phyloP scores from a whole-genome alignment of 2,888 invertebrate species.

The Cantharis rufa region DNA sequence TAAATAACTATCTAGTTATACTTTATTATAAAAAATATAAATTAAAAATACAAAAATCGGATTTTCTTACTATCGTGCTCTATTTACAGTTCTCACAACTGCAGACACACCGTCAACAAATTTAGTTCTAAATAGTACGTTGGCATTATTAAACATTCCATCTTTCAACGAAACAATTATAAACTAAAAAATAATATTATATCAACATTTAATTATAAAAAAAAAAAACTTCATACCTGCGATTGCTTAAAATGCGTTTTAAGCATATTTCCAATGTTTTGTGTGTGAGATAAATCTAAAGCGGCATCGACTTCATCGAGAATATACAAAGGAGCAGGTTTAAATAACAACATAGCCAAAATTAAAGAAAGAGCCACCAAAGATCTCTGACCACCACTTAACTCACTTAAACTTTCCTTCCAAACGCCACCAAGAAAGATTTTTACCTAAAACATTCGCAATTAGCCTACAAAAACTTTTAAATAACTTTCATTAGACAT shows the following conservation, averaged over 20 bases:
- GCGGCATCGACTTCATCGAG: slow-evolving; percentile 99
- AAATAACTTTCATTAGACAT: slow-evolving; percentile 52
- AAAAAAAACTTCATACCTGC: slow-evolving; percentile 60
- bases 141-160: slow-evolving; percentile 99
- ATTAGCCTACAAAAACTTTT: slow-evolving; percentile 2
- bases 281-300: slow-evolving; percentile 95
- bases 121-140: slow-evolving; percentile 91
- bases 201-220: background rate
- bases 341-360: slow-evolving; percentile 93
- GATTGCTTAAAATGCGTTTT: slow-evolving; percentile 87
- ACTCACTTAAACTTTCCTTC: slow-evolving; percentile 94
- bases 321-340: slow-evolving; percentile 97
- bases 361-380: slow-evolving; percentile 95
- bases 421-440: slow-evolving; percentile 92
- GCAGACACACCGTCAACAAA: slow-evolving; percentile 95
- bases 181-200: slow-evolving; percentile 69
- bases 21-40: background rate
- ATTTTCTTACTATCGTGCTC: background rate
- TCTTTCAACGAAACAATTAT: slow-evolving; percentile 98
- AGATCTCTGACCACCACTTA: slow-evolving; percentile 96
- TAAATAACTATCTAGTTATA: too few relatives aligned
- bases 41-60: background rate
- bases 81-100: slow-evolving; percentile 68
- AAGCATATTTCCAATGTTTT: slow-evolving; percentile 97
- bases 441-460: slow-evolving; percentile 61